Evolutionary conservation across 2,888 invertebrate genomes (phyloP).

Genomic region (Meta bourneti): DNA sequence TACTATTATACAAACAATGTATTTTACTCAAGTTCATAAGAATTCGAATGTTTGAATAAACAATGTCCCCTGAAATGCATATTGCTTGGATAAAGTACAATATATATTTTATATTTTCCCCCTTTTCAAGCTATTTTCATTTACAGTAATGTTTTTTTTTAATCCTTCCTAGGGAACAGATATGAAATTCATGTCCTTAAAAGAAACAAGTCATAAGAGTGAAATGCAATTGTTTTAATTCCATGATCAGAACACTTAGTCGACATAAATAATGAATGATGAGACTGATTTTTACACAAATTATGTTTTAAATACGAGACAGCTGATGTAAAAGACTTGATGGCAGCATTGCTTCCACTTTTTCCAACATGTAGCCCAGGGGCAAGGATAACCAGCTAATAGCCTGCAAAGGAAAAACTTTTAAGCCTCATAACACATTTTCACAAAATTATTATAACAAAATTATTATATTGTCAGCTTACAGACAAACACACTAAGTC

Average conservation of each 20-base stretch:
- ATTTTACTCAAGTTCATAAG: no score
- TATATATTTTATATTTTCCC: no score
- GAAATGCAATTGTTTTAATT: slow-evolving; percentile 12
- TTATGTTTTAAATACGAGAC: slow-evolving; percentile 80
- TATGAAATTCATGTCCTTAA: not conserved
- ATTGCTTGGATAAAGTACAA: no score
- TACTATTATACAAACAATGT: no score
- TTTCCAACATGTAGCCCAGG: slow-evolving; percentile 89
- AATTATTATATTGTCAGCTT: not conserved
- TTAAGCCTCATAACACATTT: not conserved
- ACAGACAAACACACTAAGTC: not conserved
- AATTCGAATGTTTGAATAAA: no score
- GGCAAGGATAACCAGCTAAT: slow-evolving; percentile 90
- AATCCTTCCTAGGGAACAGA: not conserved
- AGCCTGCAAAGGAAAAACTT: slow-evolving; percentile 82
- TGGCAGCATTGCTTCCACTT: slow-evolving; percentile 89
- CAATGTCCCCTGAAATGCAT: no score
- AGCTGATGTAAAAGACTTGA: slow-evolving; percentile 88
- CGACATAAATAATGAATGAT: slow-evolving; percentile 61
- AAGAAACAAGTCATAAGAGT: not conserved
- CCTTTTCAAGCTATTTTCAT: not conserved
- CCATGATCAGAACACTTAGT: slow-evolving; percentile 41
- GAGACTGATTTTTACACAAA: slow-evolving; percentile 45
- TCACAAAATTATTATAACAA: not conserved
- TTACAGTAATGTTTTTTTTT: not conserved